These are phyloP conservation scores for Erynnis tages DNA, from an alignment of 2,888 invertebrate genomes.

Conservation along the genomic window DNA sequence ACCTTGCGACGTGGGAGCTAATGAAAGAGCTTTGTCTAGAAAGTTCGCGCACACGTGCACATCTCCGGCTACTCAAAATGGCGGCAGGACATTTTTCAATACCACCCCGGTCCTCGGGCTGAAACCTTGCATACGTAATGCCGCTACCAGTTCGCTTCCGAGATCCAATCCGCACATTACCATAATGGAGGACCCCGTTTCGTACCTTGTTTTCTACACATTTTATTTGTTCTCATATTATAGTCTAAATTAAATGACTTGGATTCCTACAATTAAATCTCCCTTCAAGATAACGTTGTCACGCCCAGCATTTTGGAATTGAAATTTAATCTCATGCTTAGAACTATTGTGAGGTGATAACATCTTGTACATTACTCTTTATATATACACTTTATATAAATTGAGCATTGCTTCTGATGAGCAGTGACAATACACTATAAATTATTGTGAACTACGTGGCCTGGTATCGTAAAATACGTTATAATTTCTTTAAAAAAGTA, in stretches of 20 bases:
- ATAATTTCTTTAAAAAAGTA: too few species aligned
- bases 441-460: too few species aligned
- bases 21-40: constrained; percentile 7
- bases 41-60: neutral
- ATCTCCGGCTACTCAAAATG: neutral
- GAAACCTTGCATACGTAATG: constrained; percentile 16
- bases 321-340: too few species aligned
- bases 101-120: constrained; percentile 2
- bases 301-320: too few species aligned
- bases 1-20: neutral
- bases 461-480: too few species aligned
- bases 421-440: too few species aligned
- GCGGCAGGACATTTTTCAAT: constrained; percentile 11
- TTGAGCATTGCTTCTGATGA: too few species aligned
- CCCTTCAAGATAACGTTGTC: neutral
- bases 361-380: too few species aligned
- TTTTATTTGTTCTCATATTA: neutral
- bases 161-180: constrained; percentile 12
- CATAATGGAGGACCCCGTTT: constrained; percentile 5
- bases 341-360: too few species aligned
- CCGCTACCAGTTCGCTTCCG: neutral
- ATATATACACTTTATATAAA: too few species aligned
- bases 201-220: neutral
- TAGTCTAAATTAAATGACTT: too few species aligned
- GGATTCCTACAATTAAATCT: too few species aligned